Conservation (phyloP, 2,888 invertebrate species). For the Synergus itoensis region DNA sequence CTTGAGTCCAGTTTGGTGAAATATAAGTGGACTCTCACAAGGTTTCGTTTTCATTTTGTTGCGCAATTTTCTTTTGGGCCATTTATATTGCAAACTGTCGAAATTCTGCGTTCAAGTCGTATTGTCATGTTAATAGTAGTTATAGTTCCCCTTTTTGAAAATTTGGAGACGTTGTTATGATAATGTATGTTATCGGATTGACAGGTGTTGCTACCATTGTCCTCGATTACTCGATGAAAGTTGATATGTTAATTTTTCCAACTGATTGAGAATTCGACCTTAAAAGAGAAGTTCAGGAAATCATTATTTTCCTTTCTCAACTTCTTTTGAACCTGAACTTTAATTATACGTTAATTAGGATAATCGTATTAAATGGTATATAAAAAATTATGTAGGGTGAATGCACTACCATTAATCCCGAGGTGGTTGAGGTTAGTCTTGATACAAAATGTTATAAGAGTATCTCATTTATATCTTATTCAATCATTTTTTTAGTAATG, state of each 20-base stretch:
- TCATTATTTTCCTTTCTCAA: background rate
- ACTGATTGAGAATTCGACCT: background rate
- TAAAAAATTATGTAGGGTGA: background rate
- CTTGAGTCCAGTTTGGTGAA: slow-evolving; percentile 7
- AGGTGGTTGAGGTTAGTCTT: no score
- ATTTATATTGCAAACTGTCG: background rate
- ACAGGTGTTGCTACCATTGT: slow-evolving; percentile 8
- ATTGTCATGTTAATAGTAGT: slow-evolving; percentile 29
- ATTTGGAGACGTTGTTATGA: slow-evolving; percentile 11
- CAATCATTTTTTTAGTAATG: no score
- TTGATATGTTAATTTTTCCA: slow-evolving; percentile 14
- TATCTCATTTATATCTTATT: no score
- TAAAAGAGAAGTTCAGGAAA: background rate
- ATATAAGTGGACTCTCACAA: background rate
- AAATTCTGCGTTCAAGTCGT: background rate
- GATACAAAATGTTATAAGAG: no score
- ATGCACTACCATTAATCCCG: no score
- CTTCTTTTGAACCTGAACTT: background rate
- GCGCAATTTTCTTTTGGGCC: background rate
- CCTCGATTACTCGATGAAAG: slow-evolving; percentile 20
- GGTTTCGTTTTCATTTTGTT: background rate
- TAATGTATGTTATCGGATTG: background rate
- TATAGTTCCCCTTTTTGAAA: background rate
- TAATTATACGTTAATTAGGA: background rate
- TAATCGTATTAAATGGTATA: background rate